Conservation (phyloP, 2,888 invertebrate species). For the Melikaiella ostensackeni region DNA sequence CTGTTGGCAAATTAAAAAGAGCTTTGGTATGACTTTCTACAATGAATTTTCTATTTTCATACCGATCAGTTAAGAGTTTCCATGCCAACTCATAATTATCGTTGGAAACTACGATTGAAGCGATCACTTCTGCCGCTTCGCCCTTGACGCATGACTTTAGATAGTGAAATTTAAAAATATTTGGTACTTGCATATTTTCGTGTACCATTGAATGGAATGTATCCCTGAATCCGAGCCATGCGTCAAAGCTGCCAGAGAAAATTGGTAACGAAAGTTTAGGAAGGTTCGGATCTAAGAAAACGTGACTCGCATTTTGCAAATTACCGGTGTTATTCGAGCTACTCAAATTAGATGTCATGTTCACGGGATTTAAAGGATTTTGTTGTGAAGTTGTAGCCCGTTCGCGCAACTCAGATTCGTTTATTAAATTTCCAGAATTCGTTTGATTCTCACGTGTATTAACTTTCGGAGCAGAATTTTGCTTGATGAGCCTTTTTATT, state of each 20-base stretch:
- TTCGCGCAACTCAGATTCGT: no score
- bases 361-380: no score
- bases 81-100: neutral
- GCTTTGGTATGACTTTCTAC: neutral
- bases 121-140: neutral
- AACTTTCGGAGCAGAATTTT: neutral
- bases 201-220: constrained; percentile 29
- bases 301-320: neutral
- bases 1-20: constrained; percentile 10
- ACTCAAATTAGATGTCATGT: no score
- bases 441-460: no score
- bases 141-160: neutral
- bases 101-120: neutral
- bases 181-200: constrained; percentile 13
- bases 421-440: no score
- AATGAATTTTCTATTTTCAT: constrained; percentile 9
- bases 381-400: no score
- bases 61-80: constrained; percentile 7
- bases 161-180: constrained; percentile 17
- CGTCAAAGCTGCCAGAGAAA: constrained; percentile 24
- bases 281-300: neutral
- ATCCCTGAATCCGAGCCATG: constrained; percentile 23
- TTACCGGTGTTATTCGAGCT: no score
- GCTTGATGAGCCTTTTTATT: neutral
- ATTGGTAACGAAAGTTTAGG: neutral